Conservation (phyloP, 2,113 vertebrate genomes). For the Colaptes auratus region DNA sequence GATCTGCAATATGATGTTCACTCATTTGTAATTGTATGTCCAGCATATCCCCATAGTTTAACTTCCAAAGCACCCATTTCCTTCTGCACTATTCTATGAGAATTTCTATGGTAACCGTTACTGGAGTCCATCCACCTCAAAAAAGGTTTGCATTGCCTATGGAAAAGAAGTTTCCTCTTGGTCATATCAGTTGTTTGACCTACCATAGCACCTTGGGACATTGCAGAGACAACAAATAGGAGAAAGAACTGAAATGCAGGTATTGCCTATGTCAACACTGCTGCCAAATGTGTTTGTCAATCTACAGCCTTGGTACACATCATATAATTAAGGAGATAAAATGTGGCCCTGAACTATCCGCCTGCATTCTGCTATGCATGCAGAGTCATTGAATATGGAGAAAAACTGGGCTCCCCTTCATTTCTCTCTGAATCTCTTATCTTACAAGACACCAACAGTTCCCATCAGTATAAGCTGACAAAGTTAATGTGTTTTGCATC, state of each 20-base stretch:
- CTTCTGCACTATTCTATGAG: background rate
- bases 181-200: background rate
- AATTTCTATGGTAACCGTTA: background rate
- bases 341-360: background rate
- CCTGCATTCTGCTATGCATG: background rate
- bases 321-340: background rate
- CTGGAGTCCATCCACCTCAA: background rate
- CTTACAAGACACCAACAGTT: background rate
- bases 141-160: background rate
- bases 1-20: background rate
- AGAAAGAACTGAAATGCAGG: background rate
- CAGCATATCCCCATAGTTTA: background rate
- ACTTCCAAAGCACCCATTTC: background rate
- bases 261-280: background rate
- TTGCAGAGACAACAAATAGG: background rate
- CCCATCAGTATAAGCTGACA: background rate
- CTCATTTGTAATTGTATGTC: background rate
- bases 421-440: background rate
- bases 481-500: background rate
- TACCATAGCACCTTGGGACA: background rate
- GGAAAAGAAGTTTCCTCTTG: background rate
- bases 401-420: background rate
- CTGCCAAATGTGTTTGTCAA: background rate
- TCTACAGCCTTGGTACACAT: background rate
- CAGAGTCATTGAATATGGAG: background rate